Conservation (phyloP, 1,140 invertebrate genomes). For the Colletes latitarsis region DNA sequence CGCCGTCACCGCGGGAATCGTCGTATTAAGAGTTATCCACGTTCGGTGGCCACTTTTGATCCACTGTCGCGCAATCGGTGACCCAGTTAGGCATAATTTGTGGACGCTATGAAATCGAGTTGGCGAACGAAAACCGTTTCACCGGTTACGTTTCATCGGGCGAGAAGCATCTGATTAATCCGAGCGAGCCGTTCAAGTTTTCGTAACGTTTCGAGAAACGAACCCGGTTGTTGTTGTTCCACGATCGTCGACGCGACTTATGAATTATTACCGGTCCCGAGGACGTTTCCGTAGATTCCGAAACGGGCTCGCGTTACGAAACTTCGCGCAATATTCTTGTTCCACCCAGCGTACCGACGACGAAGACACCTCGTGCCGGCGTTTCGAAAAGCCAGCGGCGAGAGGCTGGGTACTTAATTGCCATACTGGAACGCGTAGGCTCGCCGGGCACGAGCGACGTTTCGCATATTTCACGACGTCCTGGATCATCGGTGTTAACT, state of each 20-base stretch:
- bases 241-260: background rate
- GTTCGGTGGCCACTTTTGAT: background rate
- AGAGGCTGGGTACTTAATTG: background rate
- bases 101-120: conserved; percentile 18
- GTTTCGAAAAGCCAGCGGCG: conserved; percentile 2
- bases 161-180: conserved; percentile 47
- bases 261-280: conserved; percentile 29
- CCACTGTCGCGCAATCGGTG: conserved; percentile 27
- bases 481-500: conserved; percentile 38
- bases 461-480: conserved; percentile 47
- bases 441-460: background rate
- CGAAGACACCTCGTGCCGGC: background rate
- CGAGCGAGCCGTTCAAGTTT: too few species aligned
- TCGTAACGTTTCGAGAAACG: conserved; percentile 40
- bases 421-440: background rate
- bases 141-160: background rate
- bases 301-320: background rate
- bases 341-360: too few species aligned
- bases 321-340: conserved; percentile 4
- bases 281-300: conserved; percentile 19
- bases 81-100: conserved; percentile 45
- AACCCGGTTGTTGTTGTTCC: conserved; percentile 13
- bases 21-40: background rate
- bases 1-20: background rate
- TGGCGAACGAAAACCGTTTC: background rate